Evolutionary conservation across 2,888 invertebrate genomes (phyloP), one percentile per base, ranked within the genome.

Genomic region (Sturmia bella): DNA sequence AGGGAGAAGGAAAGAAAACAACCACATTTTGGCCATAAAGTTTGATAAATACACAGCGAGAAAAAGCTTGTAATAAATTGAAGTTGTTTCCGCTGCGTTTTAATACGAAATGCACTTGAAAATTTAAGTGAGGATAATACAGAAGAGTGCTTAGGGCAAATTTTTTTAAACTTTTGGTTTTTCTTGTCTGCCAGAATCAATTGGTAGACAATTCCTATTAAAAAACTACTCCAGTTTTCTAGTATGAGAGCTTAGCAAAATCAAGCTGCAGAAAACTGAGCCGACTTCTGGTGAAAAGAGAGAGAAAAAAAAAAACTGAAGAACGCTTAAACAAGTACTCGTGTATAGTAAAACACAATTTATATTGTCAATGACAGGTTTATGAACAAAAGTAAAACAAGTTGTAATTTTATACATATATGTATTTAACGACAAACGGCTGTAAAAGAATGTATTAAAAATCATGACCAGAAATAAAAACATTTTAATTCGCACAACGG

Each of bases 261-360:
- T 52, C 66, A 75, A 59, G 50, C 59, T 61, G 76, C 76, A 76
- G 68, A 76, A 76, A 52, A 69, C 9, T 21, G 32, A 6, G 27
- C 59, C 68, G 52, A 45, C 39, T 52, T 17, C 11, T 57, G 39
- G 19, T 50, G 1, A 6, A 1, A 15, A 45, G 2, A 15, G 2
- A n/a, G n/a, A 43, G n/a, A 43, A 43, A n/a, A 41, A 39, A 24
- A 24, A 12, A 57, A 43, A 48, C 7, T 19, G 17, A 45, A 27
- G 13, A 41, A 45, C 66, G 45, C 32, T 1, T 32, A 7, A 3
- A 3, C 1, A 32, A 9, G 32, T 32, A 32, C 32, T 3, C 3
- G 32, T 7, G 1, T 32, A 27, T 32, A 7, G 39, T 59, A 50
- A 61, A 76, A 52, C 21, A 24, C n/a, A 24, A n/a, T n/a, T n/a